These are phyloP conservation scores for Dromaius novaehollandiae DNA, from an alignment of 2,113 vertebrate genomes.

Conservation along the genomic window DNA sequence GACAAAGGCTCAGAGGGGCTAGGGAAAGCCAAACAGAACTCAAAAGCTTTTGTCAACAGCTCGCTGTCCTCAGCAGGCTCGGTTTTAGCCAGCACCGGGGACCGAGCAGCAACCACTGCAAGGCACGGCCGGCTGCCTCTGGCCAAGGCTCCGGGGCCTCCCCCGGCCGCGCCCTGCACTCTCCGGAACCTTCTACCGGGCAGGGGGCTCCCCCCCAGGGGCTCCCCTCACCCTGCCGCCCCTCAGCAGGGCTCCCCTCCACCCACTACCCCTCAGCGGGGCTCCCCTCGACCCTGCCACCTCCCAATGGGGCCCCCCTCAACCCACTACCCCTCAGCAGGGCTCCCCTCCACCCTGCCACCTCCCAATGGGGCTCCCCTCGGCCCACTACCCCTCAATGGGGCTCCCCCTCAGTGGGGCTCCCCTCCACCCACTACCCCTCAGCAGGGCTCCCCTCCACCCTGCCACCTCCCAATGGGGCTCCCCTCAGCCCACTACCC, in stretches of 20 bases:
- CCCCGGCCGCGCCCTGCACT: rapidly evolving
- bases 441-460: not conserved
- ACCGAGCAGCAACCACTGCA: no score
- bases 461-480: not conserved
- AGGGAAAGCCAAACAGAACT: not conserved
- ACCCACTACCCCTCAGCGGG: no score
- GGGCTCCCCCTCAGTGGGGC: no score
- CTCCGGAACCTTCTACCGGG: not conserved
- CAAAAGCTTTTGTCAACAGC: not conserved
- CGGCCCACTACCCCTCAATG: not conserved
- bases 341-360: not conserved
- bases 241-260: no score
- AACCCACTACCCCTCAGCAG: not conserved
- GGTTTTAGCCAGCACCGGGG: not conserved
- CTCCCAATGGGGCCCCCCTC: not conserved
- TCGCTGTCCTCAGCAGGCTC: no score
- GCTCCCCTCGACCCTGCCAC: not conserved
- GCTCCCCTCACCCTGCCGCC: not conserved
- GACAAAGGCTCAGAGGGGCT: rapidly evolving
- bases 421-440: no score
- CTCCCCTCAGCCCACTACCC: not conserved
- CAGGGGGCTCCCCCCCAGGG: not conserved
- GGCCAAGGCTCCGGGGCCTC: not conserved
- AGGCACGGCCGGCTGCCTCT: no score
- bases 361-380: no score